Evolutionary conservation across 2,888 invertebrate genomes (phyloP).

Genomic region (Mechanitis mazaeus): DNA sequence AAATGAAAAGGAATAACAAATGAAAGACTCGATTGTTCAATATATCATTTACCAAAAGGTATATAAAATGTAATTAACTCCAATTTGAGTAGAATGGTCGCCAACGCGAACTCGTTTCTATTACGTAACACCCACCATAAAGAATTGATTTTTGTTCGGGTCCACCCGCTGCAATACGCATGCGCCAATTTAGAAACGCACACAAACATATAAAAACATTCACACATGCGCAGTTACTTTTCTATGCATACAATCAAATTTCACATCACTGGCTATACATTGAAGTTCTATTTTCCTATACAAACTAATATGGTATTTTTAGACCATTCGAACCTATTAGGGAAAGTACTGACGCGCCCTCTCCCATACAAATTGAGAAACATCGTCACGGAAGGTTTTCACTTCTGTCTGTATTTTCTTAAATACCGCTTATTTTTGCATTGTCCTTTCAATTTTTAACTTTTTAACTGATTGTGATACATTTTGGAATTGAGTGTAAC

Average conservation of each 20-base stretch:
- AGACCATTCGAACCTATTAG: slow-evolving; percentile 66
- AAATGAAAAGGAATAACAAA: no score
- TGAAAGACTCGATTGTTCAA: neutral
- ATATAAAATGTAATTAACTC: slow-evolving; percentile 42
- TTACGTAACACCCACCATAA: slow-evolving; percentile 72
- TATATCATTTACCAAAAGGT: slow-evolving; percentile 24
- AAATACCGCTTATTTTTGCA: slow-evolving; percentile 53
- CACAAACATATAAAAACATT: slow-evolving; percentile 41
- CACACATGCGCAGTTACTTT: slow-evolving; percentile 42
- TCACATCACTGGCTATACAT: slow-evolving; percentile 16
- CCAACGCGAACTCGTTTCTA: slow-evolving; percentile 51
- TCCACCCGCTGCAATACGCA: slow-evolving; percentile 50
- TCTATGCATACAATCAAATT: slow-evolving; percentile 13
- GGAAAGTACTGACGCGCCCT: slow-evolving; percentile 65
- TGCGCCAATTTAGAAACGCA: slow-evolving; percentile 57
- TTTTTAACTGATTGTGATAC: slow-evolving; percentile 17
- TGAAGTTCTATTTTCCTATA: slow-evolving; percentile 32
- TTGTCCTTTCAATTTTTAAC: slow-evolving; percentile 32
- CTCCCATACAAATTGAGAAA: slow-evolving; percentile 69
- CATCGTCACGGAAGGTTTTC: slow-evolving; percentile 63
- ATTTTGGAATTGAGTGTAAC: slow-evolving; percentile 5
- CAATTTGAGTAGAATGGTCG: slow-evolving; percentile 55
- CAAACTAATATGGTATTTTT: slow-evolving; percentile 56
- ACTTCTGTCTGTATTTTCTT: slow-evolving; percentile 57
- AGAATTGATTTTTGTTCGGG: slow-evolving; percentile 72